These are phyloP conservation scores for Kradibia gibbosae DNA, from an alignment of 1,140 invertebrate genomes.

Conservation along the genomic window DNA sequence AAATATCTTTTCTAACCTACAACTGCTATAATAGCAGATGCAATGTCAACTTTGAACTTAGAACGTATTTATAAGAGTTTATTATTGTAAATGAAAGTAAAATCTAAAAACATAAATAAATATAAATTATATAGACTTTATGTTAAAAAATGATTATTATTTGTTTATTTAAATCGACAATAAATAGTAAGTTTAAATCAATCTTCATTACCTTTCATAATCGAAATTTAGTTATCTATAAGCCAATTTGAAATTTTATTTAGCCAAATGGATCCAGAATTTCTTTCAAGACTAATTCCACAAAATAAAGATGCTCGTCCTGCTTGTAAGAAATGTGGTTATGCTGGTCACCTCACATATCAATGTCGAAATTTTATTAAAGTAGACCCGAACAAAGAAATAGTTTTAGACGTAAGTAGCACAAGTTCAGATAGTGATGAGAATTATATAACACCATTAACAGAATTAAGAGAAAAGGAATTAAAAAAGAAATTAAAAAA, in stretches of 20 bases:
- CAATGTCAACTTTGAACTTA: too few species aligned
- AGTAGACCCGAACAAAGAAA: conserved; percentile 87
- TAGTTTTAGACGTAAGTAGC: conserved; percentile 94
- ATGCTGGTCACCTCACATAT: conserved; percentile 95
- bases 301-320: conserved; percentile 82
- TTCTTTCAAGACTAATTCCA: conserved; percentile 71
- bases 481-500: conserved; percentile 77
- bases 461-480: conserved; percentile 84
- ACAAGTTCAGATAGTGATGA: conserved; percentile 89
- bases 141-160: too few species aligned
- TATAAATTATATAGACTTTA: too few species aligned
- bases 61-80: too few species aligned
- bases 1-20: too few species aligned
- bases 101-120: too few species aligned
- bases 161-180: too few species aligned
- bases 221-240: too few species aligned
- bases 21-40: too few species aligned
- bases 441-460: conserved; percentile 87
- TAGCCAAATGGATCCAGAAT: conserved; percentile 69
- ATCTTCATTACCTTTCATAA: too few species aligned
- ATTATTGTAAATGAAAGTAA: too few species aligned
- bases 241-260: conserved; percentile 10
- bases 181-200: too few species aligned
- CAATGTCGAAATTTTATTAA: conserved; percentile 97
- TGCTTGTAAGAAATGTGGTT: conserved; percentile 94